Percentiles rank a stretch among this genome's conserved stretches.
Evolutionary conservation across 1,140 invertebrate genomes (phyloP).

Genomic region (Cepaea nemoralis): DNA sequence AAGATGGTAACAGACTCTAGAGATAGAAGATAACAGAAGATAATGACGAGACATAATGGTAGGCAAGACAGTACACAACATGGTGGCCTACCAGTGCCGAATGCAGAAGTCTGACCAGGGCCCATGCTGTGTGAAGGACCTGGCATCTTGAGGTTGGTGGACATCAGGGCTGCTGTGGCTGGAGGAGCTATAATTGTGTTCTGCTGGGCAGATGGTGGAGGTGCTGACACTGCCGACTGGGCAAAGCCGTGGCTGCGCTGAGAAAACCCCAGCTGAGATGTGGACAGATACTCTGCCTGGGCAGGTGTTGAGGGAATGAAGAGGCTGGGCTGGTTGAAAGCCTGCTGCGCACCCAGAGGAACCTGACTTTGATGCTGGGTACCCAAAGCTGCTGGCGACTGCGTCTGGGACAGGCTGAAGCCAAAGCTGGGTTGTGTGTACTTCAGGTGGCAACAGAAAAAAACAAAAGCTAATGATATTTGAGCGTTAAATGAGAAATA

Average conservation of each 20-base stretch:
- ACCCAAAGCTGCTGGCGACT: slow-evolving; percentile 76
- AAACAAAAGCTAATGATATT: too few species aligned
- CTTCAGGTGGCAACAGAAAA: slow-evolving; percentile 68
- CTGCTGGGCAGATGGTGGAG: slow-evolving; percentile 51
- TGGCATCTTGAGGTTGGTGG: slow-evolving; percentile 84
- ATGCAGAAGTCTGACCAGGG: too few species aligned
- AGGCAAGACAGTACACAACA: too few species aligned
- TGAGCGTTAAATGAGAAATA: too few species aligned
- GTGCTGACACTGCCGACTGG: slow-evolving; percentile 74
- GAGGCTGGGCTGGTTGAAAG: slow-evolving; percentile 66
- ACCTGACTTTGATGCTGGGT: slow-evolving; percentile 66
- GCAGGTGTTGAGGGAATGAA: slow-evolving; percentile 64
- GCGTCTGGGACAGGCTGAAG: slow-evolving; percentile 79
- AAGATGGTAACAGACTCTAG: too few species aligned
- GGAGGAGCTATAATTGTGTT: slow-evolving; percentile 84
- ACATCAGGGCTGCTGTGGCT: slow-evolving; percentile 78
- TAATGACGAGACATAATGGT: too few species aligned
- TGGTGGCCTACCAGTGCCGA: not conserved
- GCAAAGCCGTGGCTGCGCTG: slow-evolving; percentile 42
- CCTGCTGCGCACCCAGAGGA: slow-evolving; percentile 71
- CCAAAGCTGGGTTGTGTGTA: slow-evolving; percentile 78
- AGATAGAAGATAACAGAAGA: too few species aligned
- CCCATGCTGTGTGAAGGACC: not conserved
- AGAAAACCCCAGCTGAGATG: slow-evolving; percentile 49
- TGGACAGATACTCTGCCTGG: slow-evolving; percentile 46